These are phyloP conservation scores for Syndactyla subalaris DNA, from an alignment of 2,797 vertebrate genomes.

Conservation along the genomic window DNA sequence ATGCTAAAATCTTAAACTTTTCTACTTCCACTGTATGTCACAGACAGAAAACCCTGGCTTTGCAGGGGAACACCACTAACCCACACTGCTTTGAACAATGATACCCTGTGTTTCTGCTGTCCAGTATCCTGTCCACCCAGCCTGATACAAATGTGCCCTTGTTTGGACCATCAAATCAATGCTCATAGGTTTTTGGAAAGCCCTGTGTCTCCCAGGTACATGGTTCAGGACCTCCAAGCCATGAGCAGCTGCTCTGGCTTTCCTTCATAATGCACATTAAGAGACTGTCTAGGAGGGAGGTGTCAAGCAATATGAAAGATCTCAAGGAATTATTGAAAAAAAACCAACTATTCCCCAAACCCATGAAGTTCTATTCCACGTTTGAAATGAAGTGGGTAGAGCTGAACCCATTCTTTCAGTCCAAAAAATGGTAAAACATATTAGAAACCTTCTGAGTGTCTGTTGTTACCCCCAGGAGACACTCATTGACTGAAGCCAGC, in stretches of 20 bases:
- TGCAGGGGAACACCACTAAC: background rate
- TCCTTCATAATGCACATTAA: background rate
- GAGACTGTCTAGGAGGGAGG: background rate
- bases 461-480: background rate
- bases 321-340: background rate
- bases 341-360: background rate
- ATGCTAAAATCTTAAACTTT: background rate
- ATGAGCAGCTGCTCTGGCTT: background rate
- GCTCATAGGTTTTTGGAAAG: background rate
- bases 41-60: background rate
- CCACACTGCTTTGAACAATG: background rate
- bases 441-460: background rate
- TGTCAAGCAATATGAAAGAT: background rate
- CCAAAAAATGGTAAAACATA: background rate
- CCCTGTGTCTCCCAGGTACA: background rate
- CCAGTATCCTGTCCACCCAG: background rate
- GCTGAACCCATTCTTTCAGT: background rate
- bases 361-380: background rate
- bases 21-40: background rate
- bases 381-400: background rate
- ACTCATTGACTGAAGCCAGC: background rate
- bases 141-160: background rate
- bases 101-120: background rate
- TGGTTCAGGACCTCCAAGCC: fast-evolving
- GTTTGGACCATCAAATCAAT: background rate